phyloP scores from a whole-genome alignment of 2,888 invertebrate genomes.

The Lasioglossum malachurum region DNA sequence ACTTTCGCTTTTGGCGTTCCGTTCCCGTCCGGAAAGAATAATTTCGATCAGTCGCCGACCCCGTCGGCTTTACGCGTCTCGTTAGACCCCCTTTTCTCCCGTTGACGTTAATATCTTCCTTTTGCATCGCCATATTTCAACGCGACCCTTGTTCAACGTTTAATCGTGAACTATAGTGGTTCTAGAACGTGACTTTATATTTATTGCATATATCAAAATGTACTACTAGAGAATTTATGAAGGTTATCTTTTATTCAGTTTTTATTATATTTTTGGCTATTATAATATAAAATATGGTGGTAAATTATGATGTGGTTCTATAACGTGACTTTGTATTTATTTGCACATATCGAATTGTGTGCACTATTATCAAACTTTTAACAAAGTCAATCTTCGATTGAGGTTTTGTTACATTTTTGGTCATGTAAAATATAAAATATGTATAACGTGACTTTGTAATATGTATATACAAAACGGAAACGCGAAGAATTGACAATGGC shows the following conservation, averaged over 20 bases:
- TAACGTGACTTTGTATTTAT: no score
- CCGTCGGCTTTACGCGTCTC: conserved; percentile 55
- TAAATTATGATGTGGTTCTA: background rate
- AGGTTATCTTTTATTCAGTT: background rate
- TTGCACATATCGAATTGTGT: no score
- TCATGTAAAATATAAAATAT: no score
- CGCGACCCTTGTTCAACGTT: conserved; percentile 33
- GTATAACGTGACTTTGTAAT: background rate
- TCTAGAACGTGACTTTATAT: background rate
- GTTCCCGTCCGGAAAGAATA: conserved; percentile 54
- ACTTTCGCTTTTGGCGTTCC: conserved; percentile 77
- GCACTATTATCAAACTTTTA: background rate
- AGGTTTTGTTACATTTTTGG: no score
- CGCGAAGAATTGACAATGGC: background rate
- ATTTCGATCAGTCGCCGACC: conserved; percentile 60
- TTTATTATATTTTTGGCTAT: background rate
- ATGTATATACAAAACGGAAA: background rate
- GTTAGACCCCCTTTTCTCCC: conserved; percentile 42
- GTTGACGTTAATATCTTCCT: conserved; percentile 50
- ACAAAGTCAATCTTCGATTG: no score
- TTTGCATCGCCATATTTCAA: conserved; percentile 46
- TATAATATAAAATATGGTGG: background rate
- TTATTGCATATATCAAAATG: background rate
- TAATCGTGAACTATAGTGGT: conserved; percentile 43
- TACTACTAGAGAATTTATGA: no score